Conservation (phyloP, 2,113 vertebrate species). For the Pachyramphus minor region DNA sequence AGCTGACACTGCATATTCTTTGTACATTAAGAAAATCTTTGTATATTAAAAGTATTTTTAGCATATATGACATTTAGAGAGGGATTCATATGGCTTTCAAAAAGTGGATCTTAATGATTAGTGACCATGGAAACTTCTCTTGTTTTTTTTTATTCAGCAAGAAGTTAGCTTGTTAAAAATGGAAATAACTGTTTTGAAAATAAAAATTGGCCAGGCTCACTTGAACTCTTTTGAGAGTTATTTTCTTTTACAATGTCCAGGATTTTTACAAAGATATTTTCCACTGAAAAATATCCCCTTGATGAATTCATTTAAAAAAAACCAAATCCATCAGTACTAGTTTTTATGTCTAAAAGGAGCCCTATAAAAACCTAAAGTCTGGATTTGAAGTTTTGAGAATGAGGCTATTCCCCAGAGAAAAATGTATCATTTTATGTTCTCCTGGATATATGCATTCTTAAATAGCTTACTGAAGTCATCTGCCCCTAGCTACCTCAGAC, state of each 20-base stretch:
- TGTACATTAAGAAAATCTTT: neutral
- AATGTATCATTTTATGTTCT: neutral
- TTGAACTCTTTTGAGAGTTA: slow-evolving; percentile 10
- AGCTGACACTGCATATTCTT: neutral
- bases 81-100: neutral
- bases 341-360: neutral
- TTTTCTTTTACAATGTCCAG: neutral
- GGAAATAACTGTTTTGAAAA: slow-evolving; percentile 19
- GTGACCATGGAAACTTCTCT: neutral
- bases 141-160: neutral
- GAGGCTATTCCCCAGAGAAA: neutral
- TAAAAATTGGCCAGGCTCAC: slow-evolving; percentile 6
- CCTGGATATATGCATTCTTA: neutral
- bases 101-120: neutral
- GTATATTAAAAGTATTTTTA: neutral
- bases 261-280: slow-evolving; percentile 19
- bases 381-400: neutral
- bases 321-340: neutral
- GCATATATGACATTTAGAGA: neutral
- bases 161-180: neutral
- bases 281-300: neutral
- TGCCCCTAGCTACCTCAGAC: neutral
- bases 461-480: neutral
- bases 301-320: neutral
- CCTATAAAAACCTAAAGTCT: neutral